phyloP scores from a whole-genome alignment of 2,797 vertebrate species.

The Schizothorax lantsangensis region DNA sequence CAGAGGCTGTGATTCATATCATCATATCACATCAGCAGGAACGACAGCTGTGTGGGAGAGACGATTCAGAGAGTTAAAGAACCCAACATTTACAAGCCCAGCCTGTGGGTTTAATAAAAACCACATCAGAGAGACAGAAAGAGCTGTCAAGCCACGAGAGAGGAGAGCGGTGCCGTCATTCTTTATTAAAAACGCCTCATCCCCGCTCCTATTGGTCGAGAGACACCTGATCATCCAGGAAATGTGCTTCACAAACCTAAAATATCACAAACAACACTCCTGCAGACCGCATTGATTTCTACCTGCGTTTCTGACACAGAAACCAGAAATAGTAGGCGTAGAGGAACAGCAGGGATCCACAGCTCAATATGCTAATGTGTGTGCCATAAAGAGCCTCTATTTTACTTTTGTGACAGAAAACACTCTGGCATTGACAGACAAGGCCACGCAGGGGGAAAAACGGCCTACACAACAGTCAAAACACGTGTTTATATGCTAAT shows the following conservation, averaged over 20 bases:
- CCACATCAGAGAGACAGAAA: background rate
- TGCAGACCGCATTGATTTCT: conserved; percentile 53
- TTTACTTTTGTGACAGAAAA: conserved; percentile 11
- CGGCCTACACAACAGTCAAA: background rate
- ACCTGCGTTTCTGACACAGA: conserved; percentile 11
- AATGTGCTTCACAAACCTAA: background rate
- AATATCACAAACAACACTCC: background rate
- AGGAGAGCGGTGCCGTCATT: background rate
- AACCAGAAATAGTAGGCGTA: conserved; percentile 1
- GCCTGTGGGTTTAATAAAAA: conserved; percentile 35
- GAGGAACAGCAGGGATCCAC: conserved; percentile 25
- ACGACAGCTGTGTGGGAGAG: background rate
- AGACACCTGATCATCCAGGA: background rate
- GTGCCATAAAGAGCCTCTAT: conserved; percentile 4
- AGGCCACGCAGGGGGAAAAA: background rate
- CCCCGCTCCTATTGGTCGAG: background rate
- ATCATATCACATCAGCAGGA: conserved; percentile 12
- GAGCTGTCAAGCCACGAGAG: background rate
- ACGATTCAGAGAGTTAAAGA: conserved; percentile 23
- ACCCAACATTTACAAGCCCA: conserved; percentile 6
- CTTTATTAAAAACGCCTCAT: background rate
- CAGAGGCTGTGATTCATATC: background rate
- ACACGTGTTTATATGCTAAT: conserved; percentile 38
- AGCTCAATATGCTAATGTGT: conserved; percentile 9
- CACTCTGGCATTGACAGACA: conserved; percentile 34